Percentiles rank a stretch among this genome's conserved stretches.
Conservation (phyloP, 2,888 invertebrate species). For the Bedellia somnulentella region DNA sequence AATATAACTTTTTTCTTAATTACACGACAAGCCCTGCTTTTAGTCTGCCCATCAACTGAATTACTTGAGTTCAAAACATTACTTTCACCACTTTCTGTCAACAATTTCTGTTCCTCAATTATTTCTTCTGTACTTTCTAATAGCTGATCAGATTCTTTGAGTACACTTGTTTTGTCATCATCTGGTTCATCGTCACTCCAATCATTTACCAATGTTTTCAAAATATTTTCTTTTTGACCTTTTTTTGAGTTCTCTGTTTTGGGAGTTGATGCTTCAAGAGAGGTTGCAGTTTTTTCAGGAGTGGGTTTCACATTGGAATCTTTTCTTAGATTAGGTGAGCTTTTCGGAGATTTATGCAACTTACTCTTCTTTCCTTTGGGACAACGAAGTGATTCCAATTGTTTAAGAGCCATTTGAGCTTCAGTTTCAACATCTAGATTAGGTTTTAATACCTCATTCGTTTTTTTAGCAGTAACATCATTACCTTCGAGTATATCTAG, state of each 20-base stretch:
- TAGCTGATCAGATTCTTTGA: neutral
- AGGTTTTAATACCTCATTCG: neutral
- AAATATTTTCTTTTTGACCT: conserved; percentile 26
- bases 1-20: conserved; percentile 75
- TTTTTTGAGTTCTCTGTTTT: neutral
- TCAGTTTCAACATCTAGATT: conserved; percentile 14
- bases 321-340: neutral
- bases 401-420: conserved; percentile 35
- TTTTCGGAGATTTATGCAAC: neutral
- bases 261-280: neutral
- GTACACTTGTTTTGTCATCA: conserved; percentile 15
- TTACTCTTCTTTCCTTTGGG: neutral
- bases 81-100: conserved; percentile 15
- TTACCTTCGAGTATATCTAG: conserved; percentile 49
- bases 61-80: conserved; percentile 17
- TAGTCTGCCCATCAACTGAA: conserved; percentile 29
- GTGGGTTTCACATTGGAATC: neutral
- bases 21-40: conserved; percentile 49
- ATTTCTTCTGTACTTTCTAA: neutral
- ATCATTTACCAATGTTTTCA: conserved; percentile 56
- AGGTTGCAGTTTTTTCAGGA: neutral
- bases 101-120: neutral
- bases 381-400: conserved; percentile 29
- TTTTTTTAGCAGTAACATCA: conserved; percentile 19
- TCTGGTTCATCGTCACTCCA: conserved; percentile 47